phyloP scores from a whole-genome alignment of 2,888 invertebrate genomes.

The Oligia latruncula region DNA sequence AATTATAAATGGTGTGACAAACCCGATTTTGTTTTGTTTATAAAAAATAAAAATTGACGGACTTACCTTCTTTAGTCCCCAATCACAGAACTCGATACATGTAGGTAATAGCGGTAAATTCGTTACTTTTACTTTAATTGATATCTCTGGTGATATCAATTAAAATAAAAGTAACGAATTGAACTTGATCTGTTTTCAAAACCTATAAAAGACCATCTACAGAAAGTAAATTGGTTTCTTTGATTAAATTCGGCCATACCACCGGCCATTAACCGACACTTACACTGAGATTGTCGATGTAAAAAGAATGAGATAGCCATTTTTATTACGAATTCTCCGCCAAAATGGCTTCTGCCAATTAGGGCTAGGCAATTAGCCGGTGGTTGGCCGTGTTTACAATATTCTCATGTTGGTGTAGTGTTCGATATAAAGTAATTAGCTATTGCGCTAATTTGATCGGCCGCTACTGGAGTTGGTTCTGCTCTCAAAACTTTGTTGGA shows the following conservation, averaged over 20 bases:
- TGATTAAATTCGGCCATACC: constrained; percentile 38
- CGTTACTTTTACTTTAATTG: no score
- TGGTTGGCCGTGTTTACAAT: constrained; percentile 52
- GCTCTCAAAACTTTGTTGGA: constrained; percentile 20
- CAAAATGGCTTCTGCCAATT: constrained; percentile 58
- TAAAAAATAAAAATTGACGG: not conserved
- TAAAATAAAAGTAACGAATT: constrained; percentile 7
- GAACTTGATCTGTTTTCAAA: constrained; percentile 39
- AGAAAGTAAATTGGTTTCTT: constrained; percentile 33
- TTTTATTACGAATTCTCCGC: constrained; percentile 38
- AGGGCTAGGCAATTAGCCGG: constrained; percentile 58
- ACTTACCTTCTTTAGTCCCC: not conserved
- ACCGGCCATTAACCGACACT: constrained; percentile 11
- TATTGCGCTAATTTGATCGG: constrained; percentile 46
- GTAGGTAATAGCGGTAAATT: no score
- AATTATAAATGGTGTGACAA: no score
- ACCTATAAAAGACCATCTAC: constrained; percentile 17
- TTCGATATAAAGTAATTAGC: constrained; percentile 56
- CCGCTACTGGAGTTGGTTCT: constrained; percentile 8
- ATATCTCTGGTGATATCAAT: not conserved
- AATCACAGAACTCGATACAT: not conserved
- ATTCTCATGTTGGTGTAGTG: constrained; percentile 29
- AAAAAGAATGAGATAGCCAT: constrained; percentile 38
- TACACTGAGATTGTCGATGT: constrained; percentile 37
- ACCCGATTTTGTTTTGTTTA: not conserved